These are phyloP conservation scores for Neolamprologus modestus DNA, from an alignment of 2,113 vertebrate species.

Conservation along the genomic window DNA sequence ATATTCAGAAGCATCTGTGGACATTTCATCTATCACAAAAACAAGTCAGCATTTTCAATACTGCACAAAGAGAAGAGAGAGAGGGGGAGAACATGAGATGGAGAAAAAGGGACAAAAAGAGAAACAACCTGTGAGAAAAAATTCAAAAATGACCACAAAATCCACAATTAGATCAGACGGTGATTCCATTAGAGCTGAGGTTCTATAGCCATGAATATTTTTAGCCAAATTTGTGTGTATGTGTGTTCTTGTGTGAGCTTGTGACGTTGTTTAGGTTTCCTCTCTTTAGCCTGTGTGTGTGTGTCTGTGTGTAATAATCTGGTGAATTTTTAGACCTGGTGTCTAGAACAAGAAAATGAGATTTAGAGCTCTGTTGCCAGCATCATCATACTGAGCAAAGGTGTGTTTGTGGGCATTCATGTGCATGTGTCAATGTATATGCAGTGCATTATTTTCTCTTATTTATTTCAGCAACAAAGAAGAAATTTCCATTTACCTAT, in stretches of 20 bases:
- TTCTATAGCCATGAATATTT: neutral
- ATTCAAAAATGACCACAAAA: neutral
- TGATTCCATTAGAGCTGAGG: neutral
- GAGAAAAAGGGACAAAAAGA: neutral
- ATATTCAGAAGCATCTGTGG: constrained; percentile 1
- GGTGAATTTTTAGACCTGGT: neutral
- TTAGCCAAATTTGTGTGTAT: neutral
- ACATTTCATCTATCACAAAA: neutral
- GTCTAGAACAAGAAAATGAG: constrained; percentile 6
- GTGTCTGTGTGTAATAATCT: neutral
- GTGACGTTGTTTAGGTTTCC: neutral
- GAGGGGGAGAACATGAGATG: neutral
- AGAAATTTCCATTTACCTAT: neutral
- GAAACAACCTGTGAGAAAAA: neutral
- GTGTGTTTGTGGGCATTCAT: neutral
- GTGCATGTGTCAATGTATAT: neutral
- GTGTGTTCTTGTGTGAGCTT: neutral
- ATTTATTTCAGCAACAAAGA: neutral
- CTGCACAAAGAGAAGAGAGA: neutral
- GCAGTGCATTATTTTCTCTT: neutral
- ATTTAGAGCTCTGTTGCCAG: neutral
- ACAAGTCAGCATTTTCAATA: neutral
- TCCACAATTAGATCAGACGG: neutral
- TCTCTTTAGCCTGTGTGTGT: neutral
- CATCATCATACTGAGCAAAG: neutral